Conservation (phyloP, 2,797 vertebrate species). For the Bucorvus abyssinicus region DNA sequence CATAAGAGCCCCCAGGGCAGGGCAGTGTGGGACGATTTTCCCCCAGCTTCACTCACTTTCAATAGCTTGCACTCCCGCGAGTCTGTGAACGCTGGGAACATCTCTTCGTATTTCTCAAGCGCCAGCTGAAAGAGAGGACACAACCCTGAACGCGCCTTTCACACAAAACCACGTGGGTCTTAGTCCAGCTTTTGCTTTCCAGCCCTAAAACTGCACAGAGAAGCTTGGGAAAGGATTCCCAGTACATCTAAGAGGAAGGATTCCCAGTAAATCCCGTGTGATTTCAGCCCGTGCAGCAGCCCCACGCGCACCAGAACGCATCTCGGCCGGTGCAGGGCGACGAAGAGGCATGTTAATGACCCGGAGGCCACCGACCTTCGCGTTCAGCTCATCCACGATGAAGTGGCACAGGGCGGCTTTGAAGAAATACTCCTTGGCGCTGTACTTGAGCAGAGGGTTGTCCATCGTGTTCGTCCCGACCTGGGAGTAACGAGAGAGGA, state of each 20-base stretch:
- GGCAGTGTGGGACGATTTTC: neutral
- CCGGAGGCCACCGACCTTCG: conserved; percentile 80
- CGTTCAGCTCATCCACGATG: conserved; percentile 96
- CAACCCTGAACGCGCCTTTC: neutral
- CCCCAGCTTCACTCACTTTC: conserved; percentile 82
- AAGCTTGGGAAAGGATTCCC: neutral
- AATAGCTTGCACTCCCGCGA: conserved; percentile 97
- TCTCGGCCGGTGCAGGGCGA: neutral
- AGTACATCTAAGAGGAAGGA: neutral
- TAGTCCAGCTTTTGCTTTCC: neutral
- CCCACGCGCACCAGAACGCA: rapidly evolving
- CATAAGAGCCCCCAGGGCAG: neutral
- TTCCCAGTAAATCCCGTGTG: neutral
- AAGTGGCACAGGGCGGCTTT: conserved; percentile 98
- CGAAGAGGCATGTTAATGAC: too few species aligned
- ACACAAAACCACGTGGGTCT: neutral
- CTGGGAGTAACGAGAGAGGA: conserved; percentile 61
- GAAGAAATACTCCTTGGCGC: conserved; percentile 99
- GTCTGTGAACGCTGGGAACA: conserved; percentile 98
- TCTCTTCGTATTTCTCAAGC: conserved; percentile 96
- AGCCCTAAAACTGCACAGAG: neutral
- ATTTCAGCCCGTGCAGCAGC: rapidly evolving
- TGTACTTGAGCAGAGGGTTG: conserved; percentile 96
- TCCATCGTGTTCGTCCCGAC: conserved; percentile 97
- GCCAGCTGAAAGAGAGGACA: conserved; percentile 83